Percentiles rank a stretch among this genome's conserved stretches.
Evolutionary conservation across 1,140 invertebrate species (phyloP).

Genomic region (Thrips palmi): DNA sequence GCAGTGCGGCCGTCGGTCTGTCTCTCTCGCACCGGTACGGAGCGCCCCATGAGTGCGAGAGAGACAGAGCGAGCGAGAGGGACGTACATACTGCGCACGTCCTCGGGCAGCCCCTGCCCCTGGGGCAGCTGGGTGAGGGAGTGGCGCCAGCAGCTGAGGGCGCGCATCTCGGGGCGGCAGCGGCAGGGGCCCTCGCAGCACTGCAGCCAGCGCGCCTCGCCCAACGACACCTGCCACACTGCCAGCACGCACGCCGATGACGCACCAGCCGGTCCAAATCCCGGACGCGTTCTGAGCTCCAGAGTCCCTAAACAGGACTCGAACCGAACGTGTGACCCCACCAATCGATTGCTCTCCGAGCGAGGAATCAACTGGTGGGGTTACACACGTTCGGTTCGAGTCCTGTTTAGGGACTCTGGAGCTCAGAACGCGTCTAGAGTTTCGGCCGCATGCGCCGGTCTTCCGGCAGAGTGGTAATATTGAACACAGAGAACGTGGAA

Average conservation of each 20-base stretch:
- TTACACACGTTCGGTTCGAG: too few relatives aligned
- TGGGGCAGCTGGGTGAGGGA: slow-evolving; percentile 39
- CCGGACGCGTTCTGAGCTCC: slow-evolving; percentile 8
- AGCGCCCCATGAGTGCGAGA: not conserved
- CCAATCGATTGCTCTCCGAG: not conserved
- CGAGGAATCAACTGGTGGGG: not conserved
- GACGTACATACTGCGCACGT: slow-evolving; percentile 45
- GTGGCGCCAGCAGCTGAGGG: slow-evolving; percentile 52
- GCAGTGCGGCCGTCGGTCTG: not conserved
- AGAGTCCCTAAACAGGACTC: too few relatives aligned
- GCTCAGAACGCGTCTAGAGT: too few relatives aligned
- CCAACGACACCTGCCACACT: slow-evolving; percentile 46
- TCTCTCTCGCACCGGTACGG: not conserved
- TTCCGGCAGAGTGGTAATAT: too few relatives aligned
- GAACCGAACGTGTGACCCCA: too few relatives aligned
- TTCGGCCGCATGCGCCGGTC: too few relatives aligned
- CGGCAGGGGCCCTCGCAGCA: slow-evolving; percentile 49
- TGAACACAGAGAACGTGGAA: too few relatives aligned
- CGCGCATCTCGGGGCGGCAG: slow-evolving; percentile 39
- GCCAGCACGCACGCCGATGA: slow-evolving; percentile 11
- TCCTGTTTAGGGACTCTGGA: too few relatives aligned
- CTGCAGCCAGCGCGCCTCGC: slow-evolving; percentile 43
- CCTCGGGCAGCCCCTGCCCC: slow-evolving; percentile 44
- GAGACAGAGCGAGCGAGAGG: not conserved
- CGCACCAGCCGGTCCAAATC: not conserved